Percentiles rank a stretch among this genome's conserved stretches.
phyloP scores from a whole-genome alignment of 1,140 invertebrate genomes.

The Anagrus nilaparvatae region DNA sequence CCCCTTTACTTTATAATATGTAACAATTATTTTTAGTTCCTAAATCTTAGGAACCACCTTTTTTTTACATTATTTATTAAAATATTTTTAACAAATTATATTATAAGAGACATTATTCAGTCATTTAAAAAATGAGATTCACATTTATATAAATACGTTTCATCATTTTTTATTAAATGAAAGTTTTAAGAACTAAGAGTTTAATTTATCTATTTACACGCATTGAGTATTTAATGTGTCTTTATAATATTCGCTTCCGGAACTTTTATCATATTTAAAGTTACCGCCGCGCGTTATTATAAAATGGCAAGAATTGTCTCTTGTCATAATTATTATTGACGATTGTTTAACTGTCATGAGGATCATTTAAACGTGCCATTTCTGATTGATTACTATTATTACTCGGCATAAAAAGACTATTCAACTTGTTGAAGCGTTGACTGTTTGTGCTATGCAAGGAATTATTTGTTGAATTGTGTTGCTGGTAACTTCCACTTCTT shows the following conservation, averaged over 20 bases:
- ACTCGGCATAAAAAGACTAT: constrained; percentile 31
- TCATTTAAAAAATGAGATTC: too few relatives aligned
- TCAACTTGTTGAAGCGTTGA: constrained; percentile 40
- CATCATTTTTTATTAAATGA: too few relatives aligned
- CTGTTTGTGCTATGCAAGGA: constrained; percentile 39
- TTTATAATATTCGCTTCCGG: neutral
- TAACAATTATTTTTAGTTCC: too few relatives aligned
- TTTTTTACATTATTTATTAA: too few relatives aligned
- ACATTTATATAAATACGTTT: too few relatives aligned
- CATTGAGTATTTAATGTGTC: neutral
- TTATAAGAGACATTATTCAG: too few relatives aligned
- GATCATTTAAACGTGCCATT: constrained; percentile 32
- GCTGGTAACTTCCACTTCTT: constrained; percentile 29
- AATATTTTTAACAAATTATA: too few relatives aligned
- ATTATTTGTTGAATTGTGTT: constrained; percentile 37
- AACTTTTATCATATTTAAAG: neutral
- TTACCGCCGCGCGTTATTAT: neutral
- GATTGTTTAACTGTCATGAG: constrained; percentile 34
- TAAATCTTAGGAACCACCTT: too few relatives aligned
- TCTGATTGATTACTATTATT: constrained; percentile 30
- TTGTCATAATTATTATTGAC: neutral
- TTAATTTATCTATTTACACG: constrained; percentile 24
- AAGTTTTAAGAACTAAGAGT: constrained; percentile 38
- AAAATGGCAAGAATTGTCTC: neutral
- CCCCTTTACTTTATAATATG: too few relatives aligned